Evolutionary conservation across 2,797 vertebrate genomes (phyloP), one percentile per base, ranked within the genome.

Genomic region (Aldrovandia affinis): DNA sequence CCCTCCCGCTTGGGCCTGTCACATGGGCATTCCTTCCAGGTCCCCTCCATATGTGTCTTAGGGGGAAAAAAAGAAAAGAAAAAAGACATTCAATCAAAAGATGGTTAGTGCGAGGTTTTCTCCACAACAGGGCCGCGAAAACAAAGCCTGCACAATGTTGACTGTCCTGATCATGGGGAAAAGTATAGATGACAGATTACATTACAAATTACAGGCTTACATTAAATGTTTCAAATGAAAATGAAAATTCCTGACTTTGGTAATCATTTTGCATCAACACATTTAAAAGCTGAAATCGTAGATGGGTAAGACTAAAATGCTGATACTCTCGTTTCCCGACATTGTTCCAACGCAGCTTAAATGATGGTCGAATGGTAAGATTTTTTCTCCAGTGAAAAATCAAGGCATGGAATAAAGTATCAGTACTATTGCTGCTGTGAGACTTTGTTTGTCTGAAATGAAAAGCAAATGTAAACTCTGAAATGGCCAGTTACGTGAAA

Each of bases 1-100:
- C 55, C 57, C 57, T 22, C 83, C 83, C 1, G 6, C 15, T 65
- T 59, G 42, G 30, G 42, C 57, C 25, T 79, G 57, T 83, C 83
- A 65, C 54, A 65, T 36, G 57, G n/a, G 39, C 30, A 25, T 28
- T 63, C 25, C 75, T 61, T 63, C 15, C n/a, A 42, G 7, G 36
- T 61, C 75, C 65, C 36, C 42, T 83, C 39, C 39, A 20, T 28
- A 22, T 78, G 36, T 77, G 25, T 83, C 33, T 54, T 78, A 65
- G 20, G 25, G 61, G 50, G 18, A 52, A 39, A 70, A 54, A n/a
- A n/a, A n/a, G n/a, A n/a, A n/a, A n/a, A 50, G 47, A 50, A 50
- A 61, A 61, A 20, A 25, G 57, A 42, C 42, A n/a, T 77, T 77
- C 20, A 47, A 44, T 77, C 73, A 77, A 77, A 44, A 10, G 39